Conservation (phyloP, 2,797 vertebrate genomes). For the Epinephelus coioides region DNA sequence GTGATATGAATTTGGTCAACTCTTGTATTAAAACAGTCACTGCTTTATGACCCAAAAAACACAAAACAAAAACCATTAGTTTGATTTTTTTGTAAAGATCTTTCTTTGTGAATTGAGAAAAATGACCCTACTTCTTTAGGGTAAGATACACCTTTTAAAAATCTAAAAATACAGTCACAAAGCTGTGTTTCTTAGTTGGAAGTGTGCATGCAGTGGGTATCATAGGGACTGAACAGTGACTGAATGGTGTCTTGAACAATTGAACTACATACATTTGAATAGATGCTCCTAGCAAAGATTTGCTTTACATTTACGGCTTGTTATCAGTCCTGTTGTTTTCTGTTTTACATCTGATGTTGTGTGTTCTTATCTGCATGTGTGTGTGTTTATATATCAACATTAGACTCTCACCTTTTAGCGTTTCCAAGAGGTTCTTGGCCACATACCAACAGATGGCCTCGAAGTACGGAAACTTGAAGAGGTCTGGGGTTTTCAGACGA, state of each 20-base stretch:
- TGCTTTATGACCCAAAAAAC: too few species aligned
- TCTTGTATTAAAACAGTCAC: too few species aligned
- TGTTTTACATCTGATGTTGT: neutral
- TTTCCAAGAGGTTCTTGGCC: constrained; percentile 98
- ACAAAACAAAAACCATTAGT: too few species aligned
- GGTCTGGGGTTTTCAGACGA: constrained; percentile 98
- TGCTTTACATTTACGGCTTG: neutral
- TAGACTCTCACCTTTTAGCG: constrained; percentile 91
- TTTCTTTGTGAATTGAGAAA: too few species aligned
- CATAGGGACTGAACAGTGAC: neutral
- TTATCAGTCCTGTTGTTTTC: too few species aligned
- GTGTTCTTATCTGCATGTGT: neutral
- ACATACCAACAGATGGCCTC: constrained; percentile 99
- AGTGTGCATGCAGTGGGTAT: too few species aligned
- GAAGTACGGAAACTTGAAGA: constrained; percentile 99
- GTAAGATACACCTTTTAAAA: too few species aligned
- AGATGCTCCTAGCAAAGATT: neutral
- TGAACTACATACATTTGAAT: neutral
- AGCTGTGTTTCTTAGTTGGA: too few species aligned
- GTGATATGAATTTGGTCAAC: too few species aligned
- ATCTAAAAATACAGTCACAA: too few species aligned
- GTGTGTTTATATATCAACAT: neutral
- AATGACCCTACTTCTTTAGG: too few species aligned
- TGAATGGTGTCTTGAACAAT: neutral
- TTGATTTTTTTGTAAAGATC: too few species aligned